phyloP scores from a whole-genome alignment of 2,888 invertebrate species.

The Parnassius mnemosyne region DNA sequence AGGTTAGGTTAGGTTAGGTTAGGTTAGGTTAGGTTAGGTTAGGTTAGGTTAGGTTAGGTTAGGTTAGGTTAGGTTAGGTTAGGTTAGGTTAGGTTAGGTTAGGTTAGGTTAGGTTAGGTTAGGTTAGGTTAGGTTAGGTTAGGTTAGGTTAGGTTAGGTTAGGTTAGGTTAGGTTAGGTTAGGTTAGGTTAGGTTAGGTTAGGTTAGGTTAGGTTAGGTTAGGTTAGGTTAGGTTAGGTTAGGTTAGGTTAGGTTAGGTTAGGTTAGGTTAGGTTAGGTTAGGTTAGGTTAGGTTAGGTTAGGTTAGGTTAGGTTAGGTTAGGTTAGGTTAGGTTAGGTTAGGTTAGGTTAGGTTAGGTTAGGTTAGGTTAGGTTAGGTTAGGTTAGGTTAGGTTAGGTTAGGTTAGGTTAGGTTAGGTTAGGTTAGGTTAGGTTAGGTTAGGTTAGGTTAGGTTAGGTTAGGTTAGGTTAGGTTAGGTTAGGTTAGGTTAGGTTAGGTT shows the following conservation, averaged over 20 bases:
- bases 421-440: background rate
- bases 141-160: background rate
- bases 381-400: background rate
- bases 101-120: background rate
- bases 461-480: background rate
- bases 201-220: background rate
- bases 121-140: background rate
- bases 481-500: background rate
- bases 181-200: background rate
- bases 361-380: background rate
- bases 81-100: background rate
- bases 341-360: background rate
- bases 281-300: background rate
- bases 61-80: background rate
- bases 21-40: slow-evolving; percentile 4
- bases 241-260: background rate
- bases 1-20: slow-evolving; percentile 4
- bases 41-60: background rate
- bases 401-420: background rate
- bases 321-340: background rate
- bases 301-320: background rate
- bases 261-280: background rate
- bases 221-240: background rate
- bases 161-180: background rate
- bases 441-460: background rate